Evolutionary conservation across 2,888 invertebrate genomes (phyloP).

Genomic region (Strigamia maritima): DNA sequence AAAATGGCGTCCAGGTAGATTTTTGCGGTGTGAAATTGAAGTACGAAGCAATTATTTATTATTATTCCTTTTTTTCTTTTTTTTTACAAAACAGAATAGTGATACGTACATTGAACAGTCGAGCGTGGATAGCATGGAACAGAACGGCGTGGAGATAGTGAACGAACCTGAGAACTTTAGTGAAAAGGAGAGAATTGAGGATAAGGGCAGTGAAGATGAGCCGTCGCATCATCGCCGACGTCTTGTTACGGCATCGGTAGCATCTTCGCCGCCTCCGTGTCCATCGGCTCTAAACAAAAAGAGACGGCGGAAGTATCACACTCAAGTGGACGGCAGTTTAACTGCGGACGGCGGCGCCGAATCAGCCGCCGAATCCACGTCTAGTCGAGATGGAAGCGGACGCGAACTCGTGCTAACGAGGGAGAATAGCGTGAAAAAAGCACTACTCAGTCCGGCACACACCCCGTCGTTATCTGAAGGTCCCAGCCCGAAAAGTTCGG

Average conservation of each 20-base stretch:
- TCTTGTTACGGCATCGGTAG: neutral
- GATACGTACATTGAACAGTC: conserved; percentile 32
- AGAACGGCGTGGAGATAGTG: conserved; percentile 34
- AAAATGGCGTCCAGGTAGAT: conserved; percentile 29
- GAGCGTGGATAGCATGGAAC: conserved; percentile 36
- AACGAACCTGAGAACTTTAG: conserved; percentile 34
- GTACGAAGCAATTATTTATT: neutral
- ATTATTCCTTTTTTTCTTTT: neutral
- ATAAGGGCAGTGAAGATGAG: conserved; percentile 34
- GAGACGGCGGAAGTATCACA: conserved; percentile 19
- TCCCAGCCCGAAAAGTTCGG: conserved; percentile 39
- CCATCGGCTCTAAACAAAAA: neutral
- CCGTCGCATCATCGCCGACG: neutral
- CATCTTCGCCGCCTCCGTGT: neutral
- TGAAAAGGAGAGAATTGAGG: conserved; percentile 31
- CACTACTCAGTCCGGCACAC: conserved; percentile 41
- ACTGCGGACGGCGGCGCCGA: conserved; percentile 11
- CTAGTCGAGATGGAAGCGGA: conserved; percentile 35
- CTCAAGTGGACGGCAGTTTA: neutral
- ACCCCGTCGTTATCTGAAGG: conserved; percentile 33
- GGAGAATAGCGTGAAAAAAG: conserved; percentile 36
- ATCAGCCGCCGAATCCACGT: conserved; percentile 36
- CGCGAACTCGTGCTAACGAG: neutral
- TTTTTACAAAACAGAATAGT: neutral
- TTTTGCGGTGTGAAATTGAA: too few relatives aligned